Evolutionary conservation across 2,797 vertebrate species (phyloP), one percentile per base, ranked within the genome.

Genomic region (Microctenopoma stevenorrisi): DNA sequence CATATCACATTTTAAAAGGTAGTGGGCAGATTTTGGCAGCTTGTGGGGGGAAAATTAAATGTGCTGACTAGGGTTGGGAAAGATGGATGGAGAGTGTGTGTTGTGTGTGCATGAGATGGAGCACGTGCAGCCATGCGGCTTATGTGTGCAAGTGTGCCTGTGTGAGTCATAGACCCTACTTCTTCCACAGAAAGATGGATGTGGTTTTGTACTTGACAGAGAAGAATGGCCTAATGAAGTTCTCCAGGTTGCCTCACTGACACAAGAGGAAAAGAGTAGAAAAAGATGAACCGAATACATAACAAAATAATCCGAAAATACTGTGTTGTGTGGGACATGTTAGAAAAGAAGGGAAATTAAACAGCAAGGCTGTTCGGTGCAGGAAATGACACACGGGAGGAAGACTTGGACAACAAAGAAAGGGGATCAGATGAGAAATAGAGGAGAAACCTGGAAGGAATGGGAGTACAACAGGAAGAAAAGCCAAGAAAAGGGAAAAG

Each of bases 161-260:
- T 25, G 72, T 87, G 89, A 90, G 86, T 93, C 88, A 91, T 80
- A 83, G 89, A 83, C 81, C 66, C 63, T 67, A 72, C 82, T 86
- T 85, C 76, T 62, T 74, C 71, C 81, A 84, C 80, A 78, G 65
- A 78, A 78, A 89, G 91, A 93, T 89, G 88, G 86, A 90, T 91
- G 93, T 84, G 84, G 88, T 87, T 91, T 91, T 79, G 84, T 73
- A 82, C 57, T 82, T 88, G 88, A 92, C 89, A 87, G 61, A 92
- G 84, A 92, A 84, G 81, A 92, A 92, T 88, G 85, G 76, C 47
- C 72, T 84, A 88, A 91, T 84, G 86, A 89, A 90, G 82, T 91
- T 90, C 83, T 79, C 83, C 86, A 82, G 83, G 88, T 90, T 89
- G 71, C 83, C 78, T 81, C 40, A 16, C 77, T 66, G 70, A 78